phyloP scores from a whole-genome alignment of 1,140 invertebrate species.

The Drosophila teissieri region DNA sequence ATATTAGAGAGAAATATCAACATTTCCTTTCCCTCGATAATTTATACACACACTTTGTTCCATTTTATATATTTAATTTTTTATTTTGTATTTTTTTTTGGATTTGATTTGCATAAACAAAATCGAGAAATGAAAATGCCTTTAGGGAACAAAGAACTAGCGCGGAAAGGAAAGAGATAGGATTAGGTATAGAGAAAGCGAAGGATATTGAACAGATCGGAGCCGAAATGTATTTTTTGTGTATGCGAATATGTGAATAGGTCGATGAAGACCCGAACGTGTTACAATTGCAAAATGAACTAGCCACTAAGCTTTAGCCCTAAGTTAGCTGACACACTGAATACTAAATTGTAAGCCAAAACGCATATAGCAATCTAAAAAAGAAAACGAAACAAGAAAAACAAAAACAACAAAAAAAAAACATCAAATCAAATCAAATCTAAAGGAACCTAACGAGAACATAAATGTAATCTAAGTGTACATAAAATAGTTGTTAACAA shows the following conservation, averaged over 20 bases:
- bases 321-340: conserved; percentile 35
- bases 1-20: conserved; percentile 39
- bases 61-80: background rate
- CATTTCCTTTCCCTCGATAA: background rate
- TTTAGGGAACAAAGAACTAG: conserved; percentile 75
- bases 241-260: conserved; percentile 24
- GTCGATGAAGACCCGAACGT: conserved; percentile 2
- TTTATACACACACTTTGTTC: background rate
- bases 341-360: conserved; percentile 57
- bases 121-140: conserved; percentile 57
- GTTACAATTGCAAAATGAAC: conserved; percentile 42
- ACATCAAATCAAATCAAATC: too few relatives aligned
- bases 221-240: conserved; percentile 56
- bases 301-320: conserved; percentile 29
- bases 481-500: conserved; percentile 35
- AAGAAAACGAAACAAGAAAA: too few relatives aligned
- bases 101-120: conserved; percentile 27
- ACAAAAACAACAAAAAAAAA: too few relatives aligned
- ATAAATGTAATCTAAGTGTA: conserved; percentile 18
- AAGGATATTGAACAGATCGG: conserved; percentile 19
- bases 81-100: background rate
- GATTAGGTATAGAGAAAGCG: background rate
- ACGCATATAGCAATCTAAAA: conserved; percentile 43
- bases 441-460: conserved; percentile 7
- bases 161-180: conserved; percentile 26